phyloP scores from a whole-genome alignment of 2,888 invertebrate species.

The Invenusta paracnida region DNA sequence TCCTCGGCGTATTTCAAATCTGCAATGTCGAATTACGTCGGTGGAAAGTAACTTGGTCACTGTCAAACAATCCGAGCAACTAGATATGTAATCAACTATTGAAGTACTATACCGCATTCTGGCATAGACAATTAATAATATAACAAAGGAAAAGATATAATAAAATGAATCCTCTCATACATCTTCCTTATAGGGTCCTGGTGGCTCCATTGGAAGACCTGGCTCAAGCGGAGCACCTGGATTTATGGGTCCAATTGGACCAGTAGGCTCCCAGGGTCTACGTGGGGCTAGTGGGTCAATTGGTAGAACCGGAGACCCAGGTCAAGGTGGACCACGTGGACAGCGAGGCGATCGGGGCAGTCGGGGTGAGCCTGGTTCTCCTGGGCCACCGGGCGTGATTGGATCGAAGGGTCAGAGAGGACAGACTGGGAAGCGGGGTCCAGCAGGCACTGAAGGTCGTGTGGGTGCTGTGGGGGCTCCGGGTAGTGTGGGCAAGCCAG shows the following conservation, averaged over 20 bases:
- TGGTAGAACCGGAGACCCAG: conserved; percentile 10
- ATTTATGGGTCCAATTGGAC: background rate
- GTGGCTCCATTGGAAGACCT: background rate
- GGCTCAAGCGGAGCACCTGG: background rate
- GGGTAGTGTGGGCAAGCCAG: background rate
- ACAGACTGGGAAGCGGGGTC: background rate
- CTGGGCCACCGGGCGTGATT: background rate
- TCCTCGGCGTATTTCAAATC: too few species aligned
- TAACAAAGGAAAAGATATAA: too few species aligned
- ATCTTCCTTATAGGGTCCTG: conserved; percentile 1
- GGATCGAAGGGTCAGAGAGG: background rate
- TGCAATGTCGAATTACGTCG: too few species aligned
- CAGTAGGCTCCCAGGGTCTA: background rate
- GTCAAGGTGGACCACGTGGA: background rate
- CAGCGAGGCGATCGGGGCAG: background rate
- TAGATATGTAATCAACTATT: too few species aligned
- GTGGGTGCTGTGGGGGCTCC: background rate
- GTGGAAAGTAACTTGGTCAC: too few species aligned
- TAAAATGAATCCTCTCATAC: too few species aligned
- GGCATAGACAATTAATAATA: too few species aligned
- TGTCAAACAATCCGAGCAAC: too few species aligned
- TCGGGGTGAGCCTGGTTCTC: background rate
- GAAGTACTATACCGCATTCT: too few species aligned
- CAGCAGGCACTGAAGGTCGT: background rate
- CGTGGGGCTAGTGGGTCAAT: background rate